Evolutionary conservation across 2,113 vertebrate genomes (phyloP).

Genomic region (Seriola rivoliana): DNA sequence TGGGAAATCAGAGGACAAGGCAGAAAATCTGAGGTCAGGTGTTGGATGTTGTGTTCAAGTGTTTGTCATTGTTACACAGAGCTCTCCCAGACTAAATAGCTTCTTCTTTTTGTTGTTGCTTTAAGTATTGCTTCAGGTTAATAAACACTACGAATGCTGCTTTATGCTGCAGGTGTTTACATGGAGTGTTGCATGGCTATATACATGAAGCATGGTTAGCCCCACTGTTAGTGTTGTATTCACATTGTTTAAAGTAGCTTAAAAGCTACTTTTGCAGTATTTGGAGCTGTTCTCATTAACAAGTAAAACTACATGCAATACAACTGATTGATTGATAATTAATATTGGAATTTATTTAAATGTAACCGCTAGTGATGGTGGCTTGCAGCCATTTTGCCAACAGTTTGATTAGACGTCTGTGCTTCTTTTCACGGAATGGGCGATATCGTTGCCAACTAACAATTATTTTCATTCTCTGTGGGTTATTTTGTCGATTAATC

Average conservation of each 20-base stretch:
- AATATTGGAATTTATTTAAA: not conserved
- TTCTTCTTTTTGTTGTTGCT: not conserved
- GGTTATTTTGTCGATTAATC: not conserved
- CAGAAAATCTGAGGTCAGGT: constrained; percentile 31
- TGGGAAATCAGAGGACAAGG: constrained; percentile 35
- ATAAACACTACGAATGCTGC: not conserved
- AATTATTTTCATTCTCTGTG: not conserved
- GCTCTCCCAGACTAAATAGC: not conserved
- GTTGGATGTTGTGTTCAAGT: not conserved
- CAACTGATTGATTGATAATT: not conserved
- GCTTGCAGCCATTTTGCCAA: not conserved
- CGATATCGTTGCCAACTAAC: not conserved
- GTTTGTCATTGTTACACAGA: not conserved
- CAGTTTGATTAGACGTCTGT: not conserved
- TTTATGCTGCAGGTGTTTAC: not conserved
- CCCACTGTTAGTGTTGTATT: not conserved
- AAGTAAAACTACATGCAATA: not conserved
- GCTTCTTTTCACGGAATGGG: not conserved
- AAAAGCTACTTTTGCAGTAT: not conserved
- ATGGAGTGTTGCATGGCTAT: not conserved
- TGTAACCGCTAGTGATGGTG: not conserved
- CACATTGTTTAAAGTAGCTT: not conserved
- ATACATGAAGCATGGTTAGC: not conserved
- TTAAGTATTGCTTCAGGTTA: not conserved
- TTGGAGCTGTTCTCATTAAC: not conserved